These are phyloP conservation scores for Glyphotaelius pellucidus DNA, from an alignment of 2,888 invertebrate species.

Conservation along the genomic window DNA sequence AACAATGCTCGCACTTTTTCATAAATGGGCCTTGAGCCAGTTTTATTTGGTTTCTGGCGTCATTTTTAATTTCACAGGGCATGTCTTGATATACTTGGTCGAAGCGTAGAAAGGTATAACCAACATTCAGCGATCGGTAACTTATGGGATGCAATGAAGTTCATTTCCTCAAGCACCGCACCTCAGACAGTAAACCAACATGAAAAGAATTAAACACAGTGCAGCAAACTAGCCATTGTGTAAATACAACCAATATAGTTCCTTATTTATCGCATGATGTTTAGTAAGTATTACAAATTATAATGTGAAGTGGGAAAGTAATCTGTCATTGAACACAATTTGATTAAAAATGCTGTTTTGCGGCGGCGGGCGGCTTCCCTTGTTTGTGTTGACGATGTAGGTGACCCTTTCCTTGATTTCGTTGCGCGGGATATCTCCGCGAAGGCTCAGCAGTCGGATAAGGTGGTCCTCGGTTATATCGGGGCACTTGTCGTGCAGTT, in stretches of 20 bases:
- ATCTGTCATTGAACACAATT: conserved; percentile 80
- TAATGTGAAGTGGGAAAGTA: conserved; percentile 74
- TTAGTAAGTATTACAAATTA: conserved; percentile 65
- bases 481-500: conserved; percentile 90
- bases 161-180: neutral
- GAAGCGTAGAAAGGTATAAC: too few relatives aligned
- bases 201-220: neutral
- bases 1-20: too few relatives aligned
- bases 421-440: conserved; percentile 91
- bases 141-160: too few relatives aligned
- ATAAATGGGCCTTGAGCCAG: too few relatives aligned
- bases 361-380: conserved; percentile 74
- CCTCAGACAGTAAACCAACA: neutral
- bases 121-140: too few relatives aligned
- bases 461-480: conserved; percentile 94
- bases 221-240: neutral
- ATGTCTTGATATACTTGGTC: too few relatives aligned
- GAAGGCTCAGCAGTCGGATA: conserved; percentile 86
- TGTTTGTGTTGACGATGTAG: conserved; percentile 83
- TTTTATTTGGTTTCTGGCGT: too few relatives aligned
- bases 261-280: neutral
- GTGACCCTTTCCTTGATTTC: conserved; percentile 87
- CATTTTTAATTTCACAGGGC: too few relatives aligned
- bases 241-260: neutral
- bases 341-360: conserved; percentile 79